Conservation (phyloP, 1,140 invertebrate genomes). For the Agrypnia vestita region DNA sequence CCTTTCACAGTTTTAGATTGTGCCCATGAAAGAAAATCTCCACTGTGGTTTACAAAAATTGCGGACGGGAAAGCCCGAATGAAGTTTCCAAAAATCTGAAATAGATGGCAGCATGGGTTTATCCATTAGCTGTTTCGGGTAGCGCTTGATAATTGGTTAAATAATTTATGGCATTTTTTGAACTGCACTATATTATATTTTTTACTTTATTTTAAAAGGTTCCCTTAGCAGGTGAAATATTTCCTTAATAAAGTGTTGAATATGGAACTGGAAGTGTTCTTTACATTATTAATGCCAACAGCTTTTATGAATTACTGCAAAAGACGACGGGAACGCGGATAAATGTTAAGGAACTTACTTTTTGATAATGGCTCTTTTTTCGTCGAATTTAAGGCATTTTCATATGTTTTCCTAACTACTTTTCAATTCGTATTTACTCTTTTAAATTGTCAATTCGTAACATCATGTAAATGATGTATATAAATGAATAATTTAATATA, state of each 20-base stretch:
- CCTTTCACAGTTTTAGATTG: neutral
- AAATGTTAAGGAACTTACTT: too few species aligned
- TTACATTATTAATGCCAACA: neutral
- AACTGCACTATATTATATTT: slow-evolving; percentile 13
- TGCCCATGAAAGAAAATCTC: neutral
- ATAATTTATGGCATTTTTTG: slow-evolving; percentile 38
- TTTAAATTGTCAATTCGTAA: too few species aligned
- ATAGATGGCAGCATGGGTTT: slow-evolving; percentile 31
- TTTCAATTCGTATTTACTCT: too few species aligned
- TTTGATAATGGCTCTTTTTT: too few species aligned
- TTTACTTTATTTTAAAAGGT: neutral
- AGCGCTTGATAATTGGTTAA: slow-evolving; percentile 45
- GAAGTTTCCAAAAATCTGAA: slow-evolving; percentile 45
- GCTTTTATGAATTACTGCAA: neutral
- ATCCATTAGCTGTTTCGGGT: slow-evolving; percentile 48
- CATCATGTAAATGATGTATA: too few species aligned
- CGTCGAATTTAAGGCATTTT: too few species aligned
- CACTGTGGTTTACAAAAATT: neutral
- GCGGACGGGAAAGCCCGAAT: slow-evolving; percentile 7
- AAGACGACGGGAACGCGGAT: too few species aligned
- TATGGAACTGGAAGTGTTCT: neutral
- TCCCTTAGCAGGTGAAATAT: slow-evolving; percentile 34
- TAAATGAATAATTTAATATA: too few species aligned
- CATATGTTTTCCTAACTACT: too few species aligned
- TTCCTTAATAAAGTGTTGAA: slow-evolving; percentile 8